Evolutionary conservation across 2,888 invertebrate species (phyloP).

Genomic region (Dugesia japonica): DNA sequence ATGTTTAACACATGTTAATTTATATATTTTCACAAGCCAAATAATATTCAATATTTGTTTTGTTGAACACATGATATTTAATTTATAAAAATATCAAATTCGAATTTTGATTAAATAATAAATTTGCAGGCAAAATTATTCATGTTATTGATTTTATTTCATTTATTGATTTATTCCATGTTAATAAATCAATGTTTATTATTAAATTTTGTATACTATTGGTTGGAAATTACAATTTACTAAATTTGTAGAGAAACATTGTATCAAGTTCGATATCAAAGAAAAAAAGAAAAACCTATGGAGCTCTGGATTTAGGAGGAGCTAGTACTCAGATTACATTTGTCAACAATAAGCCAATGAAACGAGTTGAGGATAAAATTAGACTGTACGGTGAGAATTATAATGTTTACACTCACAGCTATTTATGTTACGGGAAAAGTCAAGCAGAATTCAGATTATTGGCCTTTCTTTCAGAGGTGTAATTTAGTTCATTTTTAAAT

Average conservation of each 20-base stretch:
- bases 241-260: too few relatives aligned
- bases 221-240: too few relatives aligned
- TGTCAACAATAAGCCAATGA: background rate
- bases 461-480: background rate
- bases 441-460: background rate
- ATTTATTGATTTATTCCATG: background rate
- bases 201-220: too few relatives aligned
- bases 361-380: background rate
- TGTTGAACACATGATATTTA: too few relatives aligned
- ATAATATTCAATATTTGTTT: too few relatives aligned
- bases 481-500: background rate
- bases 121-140: too few relatives aligned
- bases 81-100: too few relatives aligned
- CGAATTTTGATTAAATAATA: too few relatives aligned
- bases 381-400: background rate
- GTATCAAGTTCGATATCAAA: too few relatives aligned
- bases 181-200: background rate
- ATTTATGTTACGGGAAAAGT: constrained; percentile 23
- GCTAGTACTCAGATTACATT: constrained; percentile 24
- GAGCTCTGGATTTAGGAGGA: constrained; percentile 21
- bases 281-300: background rate
- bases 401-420: constrained; percentile 23
- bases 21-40: too few relatives aligned
- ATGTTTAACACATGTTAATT: too few relatives aligned
- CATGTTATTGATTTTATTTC: background rate